Conservation (phyloP, 2,888 invertebrate genomes). For the Alloplasta piceator region DNA sequence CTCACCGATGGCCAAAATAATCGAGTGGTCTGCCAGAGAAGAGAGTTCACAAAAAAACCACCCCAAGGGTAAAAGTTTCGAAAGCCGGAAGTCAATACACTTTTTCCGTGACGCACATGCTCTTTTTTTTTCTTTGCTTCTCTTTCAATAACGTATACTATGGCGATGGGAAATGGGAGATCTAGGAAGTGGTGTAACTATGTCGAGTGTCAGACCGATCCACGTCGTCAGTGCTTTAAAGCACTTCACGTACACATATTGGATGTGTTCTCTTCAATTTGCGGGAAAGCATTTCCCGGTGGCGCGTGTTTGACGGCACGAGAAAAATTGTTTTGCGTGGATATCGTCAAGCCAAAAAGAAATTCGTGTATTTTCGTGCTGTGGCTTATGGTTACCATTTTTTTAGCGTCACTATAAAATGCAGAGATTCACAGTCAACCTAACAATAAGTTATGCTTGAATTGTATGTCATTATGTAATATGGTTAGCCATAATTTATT, state of each 20-base stretch:
- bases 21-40: no score
- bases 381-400: background rate
- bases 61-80: no score
- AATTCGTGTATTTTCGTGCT: background rate
- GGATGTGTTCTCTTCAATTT: conserved; percentile 46
- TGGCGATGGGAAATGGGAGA: conserved; percentile 8
- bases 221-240: conserved; percentile 25
- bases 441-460: no score
- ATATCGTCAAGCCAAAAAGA: no score
- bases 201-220: conserved; percentile 34
- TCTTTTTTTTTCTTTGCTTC: background rate
- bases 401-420: no score
- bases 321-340: background rate
- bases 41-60: no score
- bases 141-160: conserved; percentile 5
- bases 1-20: no score
- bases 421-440: no score
- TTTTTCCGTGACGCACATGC: conserved; percentile 14
- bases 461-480: no score
- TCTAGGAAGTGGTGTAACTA: background rate
- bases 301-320: conserved; percentile 24
- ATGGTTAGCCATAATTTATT: no score
- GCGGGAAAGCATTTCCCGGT: conserved; percentile 48
- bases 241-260: conserved; percentile 31
- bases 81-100: conserved; percentile 12